Conservation (phyloP, 2,797 vertebrate species). For the Pterois miles region DNA sequence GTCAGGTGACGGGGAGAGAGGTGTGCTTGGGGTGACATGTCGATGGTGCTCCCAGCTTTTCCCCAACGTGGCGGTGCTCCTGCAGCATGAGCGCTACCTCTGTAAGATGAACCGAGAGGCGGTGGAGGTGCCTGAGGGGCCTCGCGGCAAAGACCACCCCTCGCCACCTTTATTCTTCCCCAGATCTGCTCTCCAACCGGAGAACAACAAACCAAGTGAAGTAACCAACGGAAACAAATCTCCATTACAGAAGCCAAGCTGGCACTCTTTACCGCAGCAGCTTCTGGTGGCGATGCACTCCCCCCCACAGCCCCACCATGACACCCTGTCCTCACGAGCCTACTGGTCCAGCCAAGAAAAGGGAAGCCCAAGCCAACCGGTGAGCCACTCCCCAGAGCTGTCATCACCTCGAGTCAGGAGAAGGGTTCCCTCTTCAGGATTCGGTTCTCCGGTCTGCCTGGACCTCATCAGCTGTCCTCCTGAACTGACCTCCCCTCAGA, state of each 20-base stretch:
- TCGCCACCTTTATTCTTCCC: conserved; percentile 63
- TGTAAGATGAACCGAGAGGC: conserved; percentile 76
- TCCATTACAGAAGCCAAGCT: conserved; percentile 70
- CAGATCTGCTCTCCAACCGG: conserved; percentile 46
- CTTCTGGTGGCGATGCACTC: conserved; percentile 77
- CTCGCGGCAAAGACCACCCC: conserved; percentile 54
- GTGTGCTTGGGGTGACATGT: conserved; percentile 66
- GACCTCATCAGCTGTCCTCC: conserved; percentile 67
- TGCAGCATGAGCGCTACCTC: conserved; percentile 82
- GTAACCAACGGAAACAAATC: conserved; percentile 72
- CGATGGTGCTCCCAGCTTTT: conserved; percentile 82
- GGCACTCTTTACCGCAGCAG: conserved; percentile 80
- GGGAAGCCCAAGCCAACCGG: conserved; percentile 62
- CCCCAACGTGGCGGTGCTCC: conserved; percentile 74
- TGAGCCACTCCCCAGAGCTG: conserved; percentile 57
- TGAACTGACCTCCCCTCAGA: conserved; percentile 58
- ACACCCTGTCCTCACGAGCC: conserved; percentile 47
- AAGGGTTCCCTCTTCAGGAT: conserved; percentile 67
- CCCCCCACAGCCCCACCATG: conserved; percentile 58
- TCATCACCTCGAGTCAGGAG: conserved; percentile 67
- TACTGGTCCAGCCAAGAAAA: conserved; percentile 74
- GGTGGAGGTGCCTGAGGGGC: conserved; percentile 54
- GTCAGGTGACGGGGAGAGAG: conserved; percentile 46
- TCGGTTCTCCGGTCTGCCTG: conserved; percentile 69
- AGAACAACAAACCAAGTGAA: conserved; percentile 57